Evolutionary conservation across 2,888 invertebrate species (phyloP).

Genomic region (Diploptera punctata): DNA sequence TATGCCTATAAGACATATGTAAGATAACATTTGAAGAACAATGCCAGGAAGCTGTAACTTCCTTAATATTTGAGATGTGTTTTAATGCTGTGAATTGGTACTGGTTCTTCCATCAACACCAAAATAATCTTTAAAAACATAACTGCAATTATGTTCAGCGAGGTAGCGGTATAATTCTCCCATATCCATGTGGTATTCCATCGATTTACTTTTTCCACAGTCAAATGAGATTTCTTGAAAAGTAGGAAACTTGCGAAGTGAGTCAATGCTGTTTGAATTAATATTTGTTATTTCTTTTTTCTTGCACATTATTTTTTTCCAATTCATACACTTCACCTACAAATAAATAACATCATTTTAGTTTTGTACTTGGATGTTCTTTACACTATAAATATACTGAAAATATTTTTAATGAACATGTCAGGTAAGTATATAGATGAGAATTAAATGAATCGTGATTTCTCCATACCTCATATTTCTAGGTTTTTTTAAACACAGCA

Average conservation of each 20-base stretch:
- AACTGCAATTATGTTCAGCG: slow-evolving; percentile 68
- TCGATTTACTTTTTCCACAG: slow-evolving; percentile 53
- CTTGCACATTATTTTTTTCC: slow-evolving; percentile 84
- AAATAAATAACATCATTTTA: slow-evolving; percentile 41
- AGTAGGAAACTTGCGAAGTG: slow-evolving; percentile 65
- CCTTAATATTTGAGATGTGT: background rate
- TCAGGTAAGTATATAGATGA: too few relatives aligned
- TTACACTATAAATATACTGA: too few relatives aligned
- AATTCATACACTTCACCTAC: slow-evolving; percentile 75
- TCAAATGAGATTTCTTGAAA: slow-evolving; percentile 73
- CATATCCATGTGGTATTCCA: slow-evolving; percentile 77
- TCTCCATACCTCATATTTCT: too few relatives aligned
- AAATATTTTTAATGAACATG: too few relatives aligned
- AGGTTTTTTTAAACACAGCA: too few relatives aligned
- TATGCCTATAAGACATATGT: too few relatives aligned
- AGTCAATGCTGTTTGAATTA: slow-evolving; percentile 52
- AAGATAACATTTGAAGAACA: background rate
- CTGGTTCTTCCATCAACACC: slow-evolving; percentile 59
- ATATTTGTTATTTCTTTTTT: slow-evolving; percentile 66
- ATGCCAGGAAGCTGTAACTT: background rate
- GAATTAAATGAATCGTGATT: too few relatives aligned
- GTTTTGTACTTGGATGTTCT: too few relatives aligned
- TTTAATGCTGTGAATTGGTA: slow-evolving; percentile 1
- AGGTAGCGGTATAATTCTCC: slow-evolving; percentile 79
- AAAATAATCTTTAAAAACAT: slow-evolving; percentile 83